phyloP scores from a whole-genome alignment of 2,797 vertebrate genomes.

The Myotis daubentonii region DNA sequence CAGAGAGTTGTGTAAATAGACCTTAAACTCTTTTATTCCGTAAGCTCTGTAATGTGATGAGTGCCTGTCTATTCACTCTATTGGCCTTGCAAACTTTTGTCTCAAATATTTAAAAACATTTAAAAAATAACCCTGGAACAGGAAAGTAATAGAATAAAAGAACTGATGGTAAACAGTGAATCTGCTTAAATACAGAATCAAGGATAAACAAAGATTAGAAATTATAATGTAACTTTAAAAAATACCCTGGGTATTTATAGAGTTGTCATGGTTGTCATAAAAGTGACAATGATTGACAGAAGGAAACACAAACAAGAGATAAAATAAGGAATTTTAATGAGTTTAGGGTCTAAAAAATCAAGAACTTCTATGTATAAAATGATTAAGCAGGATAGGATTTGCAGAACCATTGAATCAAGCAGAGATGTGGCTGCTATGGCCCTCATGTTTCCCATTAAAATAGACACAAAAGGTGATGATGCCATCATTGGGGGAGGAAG shows the following conservation, averaged over 20 bases:
- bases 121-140: neutral
- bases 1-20: neutral
- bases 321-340: neutral
- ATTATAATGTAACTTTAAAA: neutral
- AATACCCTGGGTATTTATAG: neutral
- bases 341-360: neutral
- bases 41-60: neutral
- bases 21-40: neutral
- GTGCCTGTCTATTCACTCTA: neutral
- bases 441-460: neutral
- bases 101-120: neutral
- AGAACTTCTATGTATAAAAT: neutral
- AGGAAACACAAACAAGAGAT: neutral
- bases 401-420: neutral
- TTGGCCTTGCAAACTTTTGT: neutral
- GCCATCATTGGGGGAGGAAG: neutral
- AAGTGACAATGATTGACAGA: neutral
- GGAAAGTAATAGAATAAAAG: neutral
- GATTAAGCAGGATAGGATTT: neutral
- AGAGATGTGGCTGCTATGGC: rapidly evolving
- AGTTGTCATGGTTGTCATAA: neutral
- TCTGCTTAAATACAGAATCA: neutral
- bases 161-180: neutral
- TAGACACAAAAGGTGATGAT: neutral
- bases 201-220: neutral